These are phyloP conservation scores for Alethe diademata DNA, from an alignment of 2,113 vertebrate species.

Conservation along the genomic window DNA sequence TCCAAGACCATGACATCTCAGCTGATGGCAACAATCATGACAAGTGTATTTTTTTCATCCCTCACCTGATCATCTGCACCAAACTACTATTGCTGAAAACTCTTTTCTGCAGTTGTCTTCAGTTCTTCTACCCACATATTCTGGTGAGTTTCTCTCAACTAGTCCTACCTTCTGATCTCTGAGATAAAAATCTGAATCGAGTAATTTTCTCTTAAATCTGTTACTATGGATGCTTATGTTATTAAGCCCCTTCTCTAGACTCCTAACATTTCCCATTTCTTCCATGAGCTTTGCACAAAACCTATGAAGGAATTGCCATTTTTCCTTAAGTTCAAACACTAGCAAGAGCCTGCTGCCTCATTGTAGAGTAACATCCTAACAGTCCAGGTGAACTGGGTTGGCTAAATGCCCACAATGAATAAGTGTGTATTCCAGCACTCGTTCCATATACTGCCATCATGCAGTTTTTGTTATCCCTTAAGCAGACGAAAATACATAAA, in stretches of 20 bases:
- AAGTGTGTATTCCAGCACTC: neutral
- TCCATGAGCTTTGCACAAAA: neutral
- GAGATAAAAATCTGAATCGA: neutral
- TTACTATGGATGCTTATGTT: neutral
- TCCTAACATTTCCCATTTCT: neutral
- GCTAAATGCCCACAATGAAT: neutral
- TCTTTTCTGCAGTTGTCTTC: neutral
- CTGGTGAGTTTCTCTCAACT: neutral
- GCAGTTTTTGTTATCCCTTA: neutral
- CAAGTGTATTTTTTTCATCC: neutral
- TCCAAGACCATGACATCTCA: neutral
- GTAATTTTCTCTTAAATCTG: neutral
- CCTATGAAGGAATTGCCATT: neutral
- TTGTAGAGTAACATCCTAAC: accelerated
- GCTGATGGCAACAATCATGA: neutral
- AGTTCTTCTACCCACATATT: neutral
- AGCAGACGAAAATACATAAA: neutral
- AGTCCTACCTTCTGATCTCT: neutral
- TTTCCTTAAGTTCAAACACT: neutral
- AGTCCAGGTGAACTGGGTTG: neutral
- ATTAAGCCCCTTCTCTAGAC: neutral
- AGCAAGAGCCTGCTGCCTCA: neutral
- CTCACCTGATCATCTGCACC: neutral
- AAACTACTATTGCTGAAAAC: neutral
- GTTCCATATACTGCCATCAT: neutral